Evolutionary conservation across 2,113 vertebrate species (phyloP).

Genomic region (Trogon surrucura): DNA sequence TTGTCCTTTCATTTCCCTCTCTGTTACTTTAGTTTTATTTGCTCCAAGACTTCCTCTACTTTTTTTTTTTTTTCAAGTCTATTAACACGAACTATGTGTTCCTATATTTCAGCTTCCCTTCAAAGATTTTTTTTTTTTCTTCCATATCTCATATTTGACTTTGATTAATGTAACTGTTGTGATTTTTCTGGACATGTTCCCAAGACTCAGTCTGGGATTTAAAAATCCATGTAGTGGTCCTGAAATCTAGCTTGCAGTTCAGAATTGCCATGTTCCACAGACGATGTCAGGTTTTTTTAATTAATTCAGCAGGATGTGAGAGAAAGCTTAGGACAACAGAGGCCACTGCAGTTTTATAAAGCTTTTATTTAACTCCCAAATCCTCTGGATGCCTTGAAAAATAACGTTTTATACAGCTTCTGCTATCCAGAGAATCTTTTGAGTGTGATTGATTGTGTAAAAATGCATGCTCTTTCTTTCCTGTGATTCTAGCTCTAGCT

Average conservation of each 20-base stretch:
- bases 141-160: neutral
- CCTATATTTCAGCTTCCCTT: neutral
- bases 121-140: neutral
- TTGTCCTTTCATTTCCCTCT: neutral
- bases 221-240: neutral
- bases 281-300: neutral
- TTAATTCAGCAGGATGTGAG: neutral
- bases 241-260: neutral
- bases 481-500: neutral
- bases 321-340: neutral
- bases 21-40: slow-evolving; percentile 2
- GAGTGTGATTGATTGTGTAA: neutral
- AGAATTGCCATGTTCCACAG: neutral
- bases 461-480: neutral
- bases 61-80: slow-evolving; percentile 3
- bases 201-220: neutral
- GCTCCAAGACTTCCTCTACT: neutral
- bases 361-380: neutral
- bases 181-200: neutral
- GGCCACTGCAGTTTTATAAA: neutral
- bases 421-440: neutral
- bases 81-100: neutral
- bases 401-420: neutral
- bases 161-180: slow-evolving; percentile 3
- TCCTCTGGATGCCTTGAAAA: neutral